phyloP scores from a whole-genome alignment of 1,140 invertebrate genomes.

The Camponotus pennsylvanicus region DNA sequence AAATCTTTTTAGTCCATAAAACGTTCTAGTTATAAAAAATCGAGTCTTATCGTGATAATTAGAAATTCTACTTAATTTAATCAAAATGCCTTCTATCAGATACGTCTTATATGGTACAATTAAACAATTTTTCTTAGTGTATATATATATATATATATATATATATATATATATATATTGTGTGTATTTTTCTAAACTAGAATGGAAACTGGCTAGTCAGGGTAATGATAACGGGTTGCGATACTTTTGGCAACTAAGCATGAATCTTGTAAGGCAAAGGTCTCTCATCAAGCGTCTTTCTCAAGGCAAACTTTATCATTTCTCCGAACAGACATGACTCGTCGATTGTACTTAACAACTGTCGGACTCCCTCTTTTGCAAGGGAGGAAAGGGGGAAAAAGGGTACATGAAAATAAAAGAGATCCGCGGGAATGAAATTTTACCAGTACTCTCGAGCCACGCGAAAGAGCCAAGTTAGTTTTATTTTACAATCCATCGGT shows the following conservation, averaged over 20 bases:
- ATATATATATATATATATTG: not conserved
- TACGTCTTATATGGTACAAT: too few species aligned
- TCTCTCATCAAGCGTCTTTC: conserved; percentile 44
- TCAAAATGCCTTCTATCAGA: too few species aligned
- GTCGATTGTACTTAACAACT: conserved; percentile 3
- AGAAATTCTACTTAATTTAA: too few species aligned
- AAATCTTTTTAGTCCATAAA: too few species aligned
- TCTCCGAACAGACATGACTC: conserved; percentile 46
- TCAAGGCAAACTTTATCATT: conserved; percentile 52
- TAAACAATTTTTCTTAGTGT: too few species aligned
- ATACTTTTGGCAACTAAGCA: conserved; percentile 50
- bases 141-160: not conserved
- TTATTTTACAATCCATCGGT: conserved; percentile 87
- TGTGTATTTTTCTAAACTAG: not conserved
- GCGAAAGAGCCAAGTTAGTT: conserved; percentile 86
- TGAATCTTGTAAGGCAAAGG: conserved; percentile 42
- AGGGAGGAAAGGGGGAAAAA: conserved; percentile 36
- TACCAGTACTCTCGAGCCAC: conserved; percentile 80
- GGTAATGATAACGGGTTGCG: conserved; percentile 22
- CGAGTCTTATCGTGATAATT: too few species aligned
- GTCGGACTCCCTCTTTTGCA: conserved; percentile 31
- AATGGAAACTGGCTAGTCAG: not conserved
- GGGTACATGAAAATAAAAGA: conserved; percentile 77
- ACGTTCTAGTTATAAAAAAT: too few species aligned
- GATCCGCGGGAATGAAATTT: conserved; percentile 85